Base-by-base conservation (phyloP, 2,797 vertebrate species). In the Pangasius larnaudii region DNA sequence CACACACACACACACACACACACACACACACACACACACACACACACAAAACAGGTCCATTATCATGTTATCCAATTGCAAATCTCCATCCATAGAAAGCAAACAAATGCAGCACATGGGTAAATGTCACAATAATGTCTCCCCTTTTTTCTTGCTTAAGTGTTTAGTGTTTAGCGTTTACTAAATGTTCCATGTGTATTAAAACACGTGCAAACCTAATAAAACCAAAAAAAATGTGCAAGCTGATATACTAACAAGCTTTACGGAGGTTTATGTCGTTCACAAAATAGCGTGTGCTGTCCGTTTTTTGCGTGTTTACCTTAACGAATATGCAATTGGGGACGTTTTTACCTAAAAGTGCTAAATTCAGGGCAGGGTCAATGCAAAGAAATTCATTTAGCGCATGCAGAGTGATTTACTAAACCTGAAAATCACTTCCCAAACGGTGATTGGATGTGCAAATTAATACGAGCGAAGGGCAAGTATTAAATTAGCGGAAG, bases 1-100 rank as follows among this genome's bases (percentile, higher is more conserved):
- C 46, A 30, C 42, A 87, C 53, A 80, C 89, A 87, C 85, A 51
- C 49, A 36, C 46, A 82, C 59, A 83, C 42, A 71, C 69, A 39
- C 71, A 14, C 72, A 27, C 71, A 14, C 72, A 77, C 77, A 77
- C 74, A 77, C 75, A 56, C 51, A 33, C n/a, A 36, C 78, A 58
- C 53, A 39, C 10, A 82, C 24, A 10, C 19, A 14, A 22, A 42
- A 61, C 39, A 82, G 27, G 27, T 63, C 14, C 58, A 42, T 82
- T n/a, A 82, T 8, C 24, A 82, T 42, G 39, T 18, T 63, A 63
- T 80, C 22, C 53, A 59, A 19, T 78, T 78, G 75, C 51, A 33
- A 22, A 2, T 33, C 18, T 30, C 30, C 51, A 79, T 58, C 19
- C 10, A 58, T 58, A 53, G 9, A 36, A 39, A 80, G 56, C 78